These are phyloP conservation scores for Ennomos fuscantarius DNA, from an alignment of 2,888 invertebrate genomes.

Conservation along the genomic window DNA sequence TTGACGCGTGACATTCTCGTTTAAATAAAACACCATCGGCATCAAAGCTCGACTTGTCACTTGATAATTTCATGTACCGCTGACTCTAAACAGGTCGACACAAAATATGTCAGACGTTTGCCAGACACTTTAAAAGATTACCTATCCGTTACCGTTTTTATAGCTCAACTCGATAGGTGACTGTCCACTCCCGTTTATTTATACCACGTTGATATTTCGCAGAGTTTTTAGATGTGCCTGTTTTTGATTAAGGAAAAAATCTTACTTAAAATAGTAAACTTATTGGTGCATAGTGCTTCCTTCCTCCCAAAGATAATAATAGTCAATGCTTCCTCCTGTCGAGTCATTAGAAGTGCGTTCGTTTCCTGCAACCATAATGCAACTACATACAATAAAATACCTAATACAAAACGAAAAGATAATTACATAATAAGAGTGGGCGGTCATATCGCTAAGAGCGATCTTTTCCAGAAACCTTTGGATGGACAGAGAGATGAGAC, in stretches of 20 bases:
- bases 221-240: constrained; percentile 15
- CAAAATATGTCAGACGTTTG: constrained; percentile 13
- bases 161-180: constrained; percentile 6
- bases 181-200: constrained; percentile 18
- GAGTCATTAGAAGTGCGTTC: too few relatives aligned
- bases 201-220: constrained; percentile 24
- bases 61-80: not conserved
- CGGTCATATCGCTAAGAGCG: too few relatives aligned
- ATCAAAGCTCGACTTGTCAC: constrained; percentile 11
- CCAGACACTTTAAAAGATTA: constrained; percentile 23
- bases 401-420: too few relatives aligned
- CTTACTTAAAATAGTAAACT: too few relatives aligned
- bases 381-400: too few relatives aligned
- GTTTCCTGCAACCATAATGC: too few relatives aligned
- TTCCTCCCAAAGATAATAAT: too few relatives aligned
- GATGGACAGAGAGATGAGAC: too few relatives aligned
- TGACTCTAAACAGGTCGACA: constrained; percentile 9
- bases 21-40: not conserved
- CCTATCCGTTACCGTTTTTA: constrained; percentile 20
- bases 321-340: too few relatives aligned
- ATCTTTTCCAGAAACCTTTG: too few relatives aligned
- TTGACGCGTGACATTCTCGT: not conserved
- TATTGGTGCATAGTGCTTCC: too few relatives aligned
- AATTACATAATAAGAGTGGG: too few relatives aligned
- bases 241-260: constrained; percentile 18